Evolutionary conservation across 2,797 vertebrate genomes (phyloP), one percentile per base, ranked within the genome.

Genomic region (Gallinago nigripennis): DNA sequence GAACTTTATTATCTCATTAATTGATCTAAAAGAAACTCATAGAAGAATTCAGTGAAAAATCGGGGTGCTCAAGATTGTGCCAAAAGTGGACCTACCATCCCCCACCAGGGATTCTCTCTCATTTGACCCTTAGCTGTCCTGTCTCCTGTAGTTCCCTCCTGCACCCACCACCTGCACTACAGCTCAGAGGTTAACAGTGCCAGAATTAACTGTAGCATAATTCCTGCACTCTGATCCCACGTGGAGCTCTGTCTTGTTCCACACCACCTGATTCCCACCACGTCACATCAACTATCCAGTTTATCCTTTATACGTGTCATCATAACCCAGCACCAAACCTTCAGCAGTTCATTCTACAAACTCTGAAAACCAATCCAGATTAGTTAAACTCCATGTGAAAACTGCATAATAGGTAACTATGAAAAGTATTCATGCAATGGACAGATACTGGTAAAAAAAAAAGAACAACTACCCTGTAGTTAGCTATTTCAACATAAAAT

Each of bases 1-100:
- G 58, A 61, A 48, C 20, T 77, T 53, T 23, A 31, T 64, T 43
- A 64, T 16, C 46, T 31, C 37, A 46, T 10, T 90, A 91, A 92
- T 21, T 72, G 31, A 84, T 23, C 37, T 54, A 9, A 23, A 77
- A 50, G 17, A 53, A 79, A 68, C 18, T 63, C 39, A 72, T 0
- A 33, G 31, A 63, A 30, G 16, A 92, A 75, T 50, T 43, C 16
- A n/a, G 41, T 31, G 37, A 35, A 75, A 77, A 71, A 64, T 16
- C 1, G 2, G 31, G 2, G 5, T 1, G 14, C 10, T 27, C 17
- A 19, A 35, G 33, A 39, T 8, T 11, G 33, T 58, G 31, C 12
- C 61, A 57, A 9, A 88, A 71, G 20, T 1, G 1, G 45, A 75
- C 31, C 37, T 31, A 80, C 9, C 1, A 0, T 21, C 35, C 18